Evolutionary conservation across 2,797 vertebrate species (phyloP), one percentile per base, ranked within the genome.

Genomic region (Coregonus sp.): DNA sequence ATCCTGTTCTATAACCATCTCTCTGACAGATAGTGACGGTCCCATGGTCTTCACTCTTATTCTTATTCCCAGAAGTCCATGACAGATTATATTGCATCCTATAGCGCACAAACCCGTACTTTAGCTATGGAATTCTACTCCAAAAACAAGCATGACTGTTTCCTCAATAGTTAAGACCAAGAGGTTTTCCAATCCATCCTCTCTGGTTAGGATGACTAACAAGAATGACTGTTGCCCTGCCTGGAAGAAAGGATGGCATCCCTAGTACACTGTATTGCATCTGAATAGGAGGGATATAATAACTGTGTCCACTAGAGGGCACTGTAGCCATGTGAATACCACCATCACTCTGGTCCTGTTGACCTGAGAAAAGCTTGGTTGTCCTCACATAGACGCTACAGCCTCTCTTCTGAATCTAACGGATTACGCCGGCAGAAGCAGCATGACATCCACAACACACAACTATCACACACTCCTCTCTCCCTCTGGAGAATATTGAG

Each of bases 241-340:
- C n/a, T 61, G 6, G 18, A 61, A n/a, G 15, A 61, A 20, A 59
- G 56, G 18, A 5, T 5, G 5, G 5, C 56, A 1, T 59, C n/a
- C 5, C 1, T 59, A 5, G 40, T 9, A 11, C 40, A 11, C 40
- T 59, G 56, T 61, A n/a, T 56, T 16, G 15, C n/a, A n/a, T 31
- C 29, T 4, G 29, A 67, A 15, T 16, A 33, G 14, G 29, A 33
- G 12, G 25, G 12, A 25, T 25, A 25, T 7, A 59, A 15, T 66
- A 4, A 15, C 31, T 16, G n/a, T 72, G 65, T 20, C 37, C 84
- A 74, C 81, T 75, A 87, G 88, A 85, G 78, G 81, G 83, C 56
- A 65, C 67, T 70, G 70, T 68, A 70, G 29, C 65, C 65, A 14
- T 67, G 65, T 67, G 65, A 15, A 67, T 15, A 15, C 65, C 15